A percentile compares a stretch with the other conserved stretches of the same genome.
Conservation (phyloP, 1,140 invertebrate genomes). For the Leptinotarsa defecta region DNA sequence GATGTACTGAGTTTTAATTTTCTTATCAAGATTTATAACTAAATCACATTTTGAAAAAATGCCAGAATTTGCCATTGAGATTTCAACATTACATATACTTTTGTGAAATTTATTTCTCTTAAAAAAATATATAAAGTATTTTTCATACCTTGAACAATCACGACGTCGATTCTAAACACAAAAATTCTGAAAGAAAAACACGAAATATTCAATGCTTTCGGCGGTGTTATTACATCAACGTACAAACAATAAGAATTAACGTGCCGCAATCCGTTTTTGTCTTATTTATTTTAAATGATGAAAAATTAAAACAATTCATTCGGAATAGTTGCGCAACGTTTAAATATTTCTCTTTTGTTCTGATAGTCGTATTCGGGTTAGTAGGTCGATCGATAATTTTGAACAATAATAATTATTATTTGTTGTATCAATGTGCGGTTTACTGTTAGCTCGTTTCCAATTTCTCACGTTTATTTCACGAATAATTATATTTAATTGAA, state of each 20-base stretch:
- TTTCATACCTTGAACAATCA: too few species aligned
- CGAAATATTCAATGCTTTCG: too few species aligned
- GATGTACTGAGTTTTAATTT: too few species aligned
- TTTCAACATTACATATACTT: too few species aligned
- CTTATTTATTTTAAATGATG: neutral
- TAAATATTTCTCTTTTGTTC: slow-evolving; percentile 23
- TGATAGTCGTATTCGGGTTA: slow-evolving; percentile 18
- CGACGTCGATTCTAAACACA: too few species aligned
- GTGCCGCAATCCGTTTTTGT: neutral
- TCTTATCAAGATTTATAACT: too few species aligned
- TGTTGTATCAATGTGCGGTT: neutral
- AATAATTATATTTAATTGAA: neutral
- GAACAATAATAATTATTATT: slow-evolving; percentile 20
- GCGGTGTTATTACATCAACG: too few species aligned
- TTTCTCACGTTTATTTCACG: slow-evolving; percentile 7
- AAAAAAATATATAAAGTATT: too few species aligned
- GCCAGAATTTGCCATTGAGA: too few species aligned
- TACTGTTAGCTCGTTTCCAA: neutral
- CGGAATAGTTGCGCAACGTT: slow-evolving; percentile 13
- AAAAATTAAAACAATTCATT: slow-evolving; percentile 1
- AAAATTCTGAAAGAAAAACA: too few species aligned
- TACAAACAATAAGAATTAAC: neutral
- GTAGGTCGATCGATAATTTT: slow-evolving; percentile 28
- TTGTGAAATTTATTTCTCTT: too few species aligned
- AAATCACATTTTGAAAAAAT: too few species aligned